These are phyloP conservation scores for Caenorhabditis imperialis DNA, from an alignment of 2,888 invertebrate species.

Conservation along the genomic window DNA sequence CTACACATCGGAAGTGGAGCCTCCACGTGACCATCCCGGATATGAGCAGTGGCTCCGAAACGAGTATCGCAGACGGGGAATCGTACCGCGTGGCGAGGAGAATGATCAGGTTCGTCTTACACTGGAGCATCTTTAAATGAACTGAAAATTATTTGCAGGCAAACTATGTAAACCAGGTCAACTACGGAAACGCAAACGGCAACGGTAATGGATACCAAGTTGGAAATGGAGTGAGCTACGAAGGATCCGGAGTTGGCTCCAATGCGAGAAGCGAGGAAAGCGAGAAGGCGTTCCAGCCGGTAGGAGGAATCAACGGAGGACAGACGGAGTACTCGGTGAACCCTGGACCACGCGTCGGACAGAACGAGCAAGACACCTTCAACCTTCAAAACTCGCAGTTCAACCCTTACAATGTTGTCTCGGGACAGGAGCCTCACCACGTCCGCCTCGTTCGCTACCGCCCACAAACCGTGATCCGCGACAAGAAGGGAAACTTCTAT, in stretches of 20 bases:
- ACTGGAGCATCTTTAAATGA: not conserved
- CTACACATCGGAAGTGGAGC: slow-evolving; percentile 11
- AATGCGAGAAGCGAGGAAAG: not conserved
- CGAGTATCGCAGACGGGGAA: slow-evolving; percentile 21
- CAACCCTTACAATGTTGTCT: not conserved
- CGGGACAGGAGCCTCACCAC: not conserved
- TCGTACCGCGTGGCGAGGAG: slow-evolving; percentile 22
- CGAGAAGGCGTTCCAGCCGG: not conserved
- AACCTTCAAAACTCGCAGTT: not conserved
- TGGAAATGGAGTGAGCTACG: not conserved
- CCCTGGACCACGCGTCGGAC: slow-evolving; percentile 2
- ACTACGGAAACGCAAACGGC: not conserved
- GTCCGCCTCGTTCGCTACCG: slow-evolving; percentile 20
- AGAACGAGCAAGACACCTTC: not conserved
- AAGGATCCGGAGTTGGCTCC: not conserved
- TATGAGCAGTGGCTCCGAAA: slow-evolving; percentile 35
- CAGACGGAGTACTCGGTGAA: slow-evolving; percentile 14
- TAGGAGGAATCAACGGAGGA: not conserved
- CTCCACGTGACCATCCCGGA: slow-evolving; percentile 20
- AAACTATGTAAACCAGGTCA: not conserved
- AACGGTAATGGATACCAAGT: not conserved
- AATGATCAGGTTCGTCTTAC: no score
- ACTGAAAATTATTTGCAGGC: not conserved
- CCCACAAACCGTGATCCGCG: slow-evolving; percentile 9
- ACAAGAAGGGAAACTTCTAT: slow-evolving; percentile 42